phyloP scores from a whole-genome alignment of 2,113 vertebrate species.

The Picathartes gymnocephalus region DNA sequence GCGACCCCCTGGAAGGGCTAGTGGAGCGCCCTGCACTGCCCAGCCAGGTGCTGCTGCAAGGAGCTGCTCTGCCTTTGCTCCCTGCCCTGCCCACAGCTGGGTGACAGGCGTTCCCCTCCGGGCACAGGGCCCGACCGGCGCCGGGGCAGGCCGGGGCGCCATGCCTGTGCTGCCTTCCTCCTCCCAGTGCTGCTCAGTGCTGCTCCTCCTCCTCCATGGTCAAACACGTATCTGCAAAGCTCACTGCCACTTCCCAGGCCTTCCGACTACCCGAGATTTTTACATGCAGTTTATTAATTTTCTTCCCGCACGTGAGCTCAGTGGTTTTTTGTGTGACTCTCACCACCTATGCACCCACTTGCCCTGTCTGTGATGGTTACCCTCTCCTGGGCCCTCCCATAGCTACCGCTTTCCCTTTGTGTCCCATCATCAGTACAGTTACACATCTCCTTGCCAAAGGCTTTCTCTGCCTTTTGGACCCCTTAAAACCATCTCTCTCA shows the following conservation, averaged over 20 bases:
- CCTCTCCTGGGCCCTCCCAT: not conserved
- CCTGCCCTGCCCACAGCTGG: accelerated
- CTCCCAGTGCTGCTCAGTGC: not conserved
- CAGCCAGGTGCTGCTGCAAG: accelerated
- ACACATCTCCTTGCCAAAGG: not conserved
- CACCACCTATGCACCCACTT: too few relatives aligned
- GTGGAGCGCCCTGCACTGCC: not conserved
- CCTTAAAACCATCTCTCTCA: not conserved
- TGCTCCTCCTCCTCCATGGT: accelerated
- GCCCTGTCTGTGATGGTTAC: not conserved
- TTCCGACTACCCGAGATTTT: not conserved
- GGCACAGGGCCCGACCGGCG: not conserved
- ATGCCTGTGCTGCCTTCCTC: not conserved
- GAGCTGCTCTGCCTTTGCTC: not conserved
- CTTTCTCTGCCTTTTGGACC: not conserved
- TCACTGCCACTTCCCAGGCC: not conserved
- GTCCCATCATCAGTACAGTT: not conserved
- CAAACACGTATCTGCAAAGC: accelerated
- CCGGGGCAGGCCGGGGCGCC: not conserved
- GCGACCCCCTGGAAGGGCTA: accelerated
- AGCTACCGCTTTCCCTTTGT: not conserved
- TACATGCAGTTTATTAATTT: not conserved
- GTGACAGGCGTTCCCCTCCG: accelerated
- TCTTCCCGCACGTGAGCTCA: not conserved
- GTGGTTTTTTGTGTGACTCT: not conserved